Evolutionary conservation across 1,140 invertebrate species (phyloP).

Genomic region (Diorhabda elongata): DNA sequence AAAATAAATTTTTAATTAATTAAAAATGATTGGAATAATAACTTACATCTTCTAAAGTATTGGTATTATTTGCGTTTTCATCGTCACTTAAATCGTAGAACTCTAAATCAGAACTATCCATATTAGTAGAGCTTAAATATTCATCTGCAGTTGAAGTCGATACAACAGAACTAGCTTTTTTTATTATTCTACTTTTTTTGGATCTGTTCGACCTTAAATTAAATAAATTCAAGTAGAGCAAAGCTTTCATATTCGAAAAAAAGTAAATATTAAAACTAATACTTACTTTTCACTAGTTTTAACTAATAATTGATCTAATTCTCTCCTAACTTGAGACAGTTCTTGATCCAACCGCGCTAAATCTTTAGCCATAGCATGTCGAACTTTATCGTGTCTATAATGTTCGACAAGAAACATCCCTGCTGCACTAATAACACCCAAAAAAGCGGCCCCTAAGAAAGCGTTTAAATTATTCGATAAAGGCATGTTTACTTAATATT

Average conservation of each 20-base stretch:
- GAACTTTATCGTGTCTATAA: conserved; percentile 55
- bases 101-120: conserved; percentile 44
- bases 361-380: conserved; percentile 50
- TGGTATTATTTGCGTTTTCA: conserved; percentile 23
- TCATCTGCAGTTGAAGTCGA: conserved; percentile 26
- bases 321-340: conserved; percentile 50
- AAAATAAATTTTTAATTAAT: background rate
- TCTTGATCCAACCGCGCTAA: conserved; percentile 52
- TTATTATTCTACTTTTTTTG: conserved; percentile 38
- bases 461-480: conserved; percentile 29
- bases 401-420: conserved; percentile 60
- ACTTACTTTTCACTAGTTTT: conserved; percentile 15
- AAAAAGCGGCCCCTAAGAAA: conserved; percentile 53
- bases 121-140: conserved; percentile 35
- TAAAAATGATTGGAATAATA: background rate
- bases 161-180: conserved; percentile 28
- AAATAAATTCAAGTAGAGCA: background rate
- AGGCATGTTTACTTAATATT: conserved; percentile 24
- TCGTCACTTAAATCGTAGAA: conserved; percentile 45
- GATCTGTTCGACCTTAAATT: conserved; percentile 24
- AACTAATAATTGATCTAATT: conserved; percentile 51
- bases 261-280: background rate
- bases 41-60: conserved; percentile 24
- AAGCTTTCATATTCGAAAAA: background rate
- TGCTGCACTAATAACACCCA: conserved; percentile 60